Percentiles rank a stretch among this genome's conserved stretches.
These are phyloP conservation scores for Pelodytes ibericus DNA, from an alignment of 2,797 vertebrate genomes.

Conservation along the genomic window DNA sequence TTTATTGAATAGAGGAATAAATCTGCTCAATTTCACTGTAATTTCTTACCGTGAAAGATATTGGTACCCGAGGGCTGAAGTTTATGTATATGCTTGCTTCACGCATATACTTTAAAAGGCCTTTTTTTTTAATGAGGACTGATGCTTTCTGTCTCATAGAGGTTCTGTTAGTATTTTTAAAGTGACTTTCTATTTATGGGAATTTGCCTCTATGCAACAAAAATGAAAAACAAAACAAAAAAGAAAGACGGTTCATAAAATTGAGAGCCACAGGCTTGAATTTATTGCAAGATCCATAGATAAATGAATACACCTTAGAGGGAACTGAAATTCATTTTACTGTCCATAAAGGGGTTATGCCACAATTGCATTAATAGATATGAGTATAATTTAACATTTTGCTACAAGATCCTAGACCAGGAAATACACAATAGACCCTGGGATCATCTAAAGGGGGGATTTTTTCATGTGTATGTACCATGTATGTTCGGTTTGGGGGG, in stretches of 20 bases:
- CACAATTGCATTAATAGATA: neutral
- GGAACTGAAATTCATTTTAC: neutral
- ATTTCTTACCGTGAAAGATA: constrained; percentile 53
- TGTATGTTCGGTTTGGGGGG: no score
- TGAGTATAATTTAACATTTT: neutral
- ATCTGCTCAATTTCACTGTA: constrained; percentile 53
- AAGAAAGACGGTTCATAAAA: constrained; percentile 24
- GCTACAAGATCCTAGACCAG: neutral
- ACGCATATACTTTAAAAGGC: constrained; percentile 54
- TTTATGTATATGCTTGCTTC: constrained; percentile 55
- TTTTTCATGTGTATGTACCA: no score
- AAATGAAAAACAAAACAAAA: constrained; percentile 15
- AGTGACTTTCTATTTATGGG: constrained; percentile 44
- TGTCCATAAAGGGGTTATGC: neutral
- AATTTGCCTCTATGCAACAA: constrained; percentile 28
- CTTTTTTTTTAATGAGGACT: constrained; percentile 56
- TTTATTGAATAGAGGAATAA: constrained; percentile 57
- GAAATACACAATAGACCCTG: no score
- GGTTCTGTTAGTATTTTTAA: constrained; percentile 50
- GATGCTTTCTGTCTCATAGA: constrained; percentile 49
- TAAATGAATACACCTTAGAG: neutral
- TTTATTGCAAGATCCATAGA: neutral
- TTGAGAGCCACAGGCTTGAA: neutral
- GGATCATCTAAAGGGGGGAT: no score
- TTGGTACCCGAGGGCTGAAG: constrained; percentile 52